Evolutionary conservation across 2,797 vertebrate genomes (phyloP).

Genomic region (Novumbra hubbsi): DNA sequence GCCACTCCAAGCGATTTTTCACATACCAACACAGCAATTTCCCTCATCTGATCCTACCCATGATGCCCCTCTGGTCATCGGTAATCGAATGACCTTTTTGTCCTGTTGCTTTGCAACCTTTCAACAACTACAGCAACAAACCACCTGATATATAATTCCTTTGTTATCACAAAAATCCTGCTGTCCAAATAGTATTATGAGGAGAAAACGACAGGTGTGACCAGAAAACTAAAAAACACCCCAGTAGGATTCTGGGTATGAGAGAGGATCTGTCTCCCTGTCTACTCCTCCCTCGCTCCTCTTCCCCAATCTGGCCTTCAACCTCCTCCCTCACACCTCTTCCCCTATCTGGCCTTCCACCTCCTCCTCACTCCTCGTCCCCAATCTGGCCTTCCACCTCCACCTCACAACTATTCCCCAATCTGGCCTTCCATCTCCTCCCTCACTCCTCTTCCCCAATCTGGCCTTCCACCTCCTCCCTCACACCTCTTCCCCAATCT

Average conservation of each 20-base stretch:
- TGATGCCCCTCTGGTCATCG: conserved; percentile 78
- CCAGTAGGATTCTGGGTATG: conserved; percentile 57
- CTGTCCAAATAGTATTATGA: conserved; percentile 7
- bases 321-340: background rate
- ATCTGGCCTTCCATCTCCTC: conserved; percentile 46
- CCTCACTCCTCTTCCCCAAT: conserved; percentile 59
- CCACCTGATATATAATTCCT: conserved; percentile 37
- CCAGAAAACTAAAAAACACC: conserved; percentile 56
- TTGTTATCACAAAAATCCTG: conserved; percentile 33
- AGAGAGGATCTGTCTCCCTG: no score
- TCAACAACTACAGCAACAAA: conserved; percentile 68
- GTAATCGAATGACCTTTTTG: conserved; percentile 76
- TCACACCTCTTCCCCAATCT: conserved; percentile 50
- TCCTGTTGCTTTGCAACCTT: conserved; percentile 37
- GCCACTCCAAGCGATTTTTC: conserved; percentile 79
- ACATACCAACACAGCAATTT: conserved; percentile 78
- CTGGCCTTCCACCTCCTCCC: conserved; percentile 32
- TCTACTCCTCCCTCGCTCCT: no score
- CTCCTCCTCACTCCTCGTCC: no score
- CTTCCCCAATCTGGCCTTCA: no score
- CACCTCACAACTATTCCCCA: conserved; percentile 58
- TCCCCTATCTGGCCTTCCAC: no score
- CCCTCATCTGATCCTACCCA: conserved; percentile 47
- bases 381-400: no score
- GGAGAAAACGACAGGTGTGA: conserved; percentile 26